These are phyloP conservation scores for Alca torda DNA, from an alignment of 2,797 vertebrate species.

Conservation along the genomic window DNA sequence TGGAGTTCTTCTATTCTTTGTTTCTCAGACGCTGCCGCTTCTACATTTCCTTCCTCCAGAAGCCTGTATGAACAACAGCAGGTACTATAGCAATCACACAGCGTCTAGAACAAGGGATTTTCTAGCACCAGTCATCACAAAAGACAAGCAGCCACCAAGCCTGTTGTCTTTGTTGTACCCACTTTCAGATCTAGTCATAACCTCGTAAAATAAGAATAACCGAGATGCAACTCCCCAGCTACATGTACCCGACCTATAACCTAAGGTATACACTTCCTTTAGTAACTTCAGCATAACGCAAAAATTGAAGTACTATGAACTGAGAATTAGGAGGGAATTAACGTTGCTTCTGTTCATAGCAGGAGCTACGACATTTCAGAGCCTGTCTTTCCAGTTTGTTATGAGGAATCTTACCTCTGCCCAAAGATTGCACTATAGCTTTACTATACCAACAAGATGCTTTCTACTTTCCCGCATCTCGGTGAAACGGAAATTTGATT, in stretches of 20 bases:
- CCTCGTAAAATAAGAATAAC: neutral
- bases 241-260: neutral
- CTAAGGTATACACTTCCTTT: neutral
- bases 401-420: neutral
- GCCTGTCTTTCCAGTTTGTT: neutral
- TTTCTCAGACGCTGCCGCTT: conserved; percentile 91
- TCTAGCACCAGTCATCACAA: neutral
- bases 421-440: neutral
- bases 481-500: neutral
- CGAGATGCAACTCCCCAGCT: neutral
- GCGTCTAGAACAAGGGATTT: neutral
- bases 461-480: neutral
- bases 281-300: neutral
- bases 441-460: neutral
- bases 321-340: neutral
- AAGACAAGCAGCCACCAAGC: neutral
- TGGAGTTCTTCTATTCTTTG: conserved; percentile 96
- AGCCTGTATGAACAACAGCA: conserved; percentile 77
- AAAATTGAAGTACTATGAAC: neutral
- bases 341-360: neutral
- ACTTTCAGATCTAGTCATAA: neutral
- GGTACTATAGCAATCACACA: neutral
- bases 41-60: conserved; percentile 93
- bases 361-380: neutral
- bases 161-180: neutral